phyloP scores from a whole-genome alignment of 2,113 vertebrate species.

The Rynchops niger region DNA sequence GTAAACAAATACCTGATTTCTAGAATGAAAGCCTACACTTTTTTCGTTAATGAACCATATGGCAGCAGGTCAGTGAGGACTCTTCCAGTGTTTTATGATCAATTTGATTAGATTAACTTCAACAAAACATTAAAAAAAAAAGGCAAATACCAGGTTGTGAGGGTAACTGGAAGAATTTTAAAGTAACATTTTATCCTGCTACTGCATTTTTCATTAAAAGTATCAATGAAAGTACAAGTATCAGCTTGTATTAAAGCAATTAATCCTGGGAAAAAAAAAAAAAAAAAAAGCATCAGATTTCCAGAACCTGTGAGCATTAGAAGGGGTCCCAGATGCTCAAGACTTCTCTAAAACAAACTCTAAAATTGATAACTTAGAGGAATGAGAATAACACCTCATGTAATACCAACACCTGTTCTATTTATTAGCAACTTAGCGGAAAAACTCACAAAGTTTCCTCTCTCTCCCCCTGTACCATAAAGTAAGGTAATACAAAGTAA shows the following conservation, averaged over 20 bases:
- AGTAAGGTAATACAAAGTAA: neutral
- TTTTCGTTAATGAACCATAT: neutral
- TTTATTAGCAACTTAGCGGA: neutral
- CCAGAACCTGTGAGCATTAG: neutral
- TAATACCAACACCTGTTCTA: neutral
- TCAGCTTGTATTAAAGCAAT: neutral
- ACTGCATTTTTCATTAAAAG: neutral
- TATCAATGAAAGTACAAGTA: neutral
- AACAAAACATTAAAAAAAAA: neutral
- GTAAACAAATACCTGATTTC: neutral
- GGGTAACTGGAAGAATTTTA: neutral
- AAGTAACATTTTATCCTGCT: neutral
- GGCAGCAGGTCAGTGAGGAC: neutral
- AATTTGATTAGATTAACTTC: neutral
- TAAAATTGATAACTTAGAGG: neutral
- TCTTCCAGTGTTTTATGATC: neutral
- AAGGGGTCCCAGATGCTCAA: neutral
- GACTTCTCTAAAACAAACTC: neutral
- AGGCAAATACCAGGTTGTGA: neutral
- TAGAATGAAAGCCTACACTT: neutral
- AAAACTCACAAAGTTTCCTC: neutral
- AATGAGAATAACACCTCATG: neutral
- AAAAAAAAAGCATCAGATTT: neutral
- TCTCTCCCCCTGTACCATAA: neutral
- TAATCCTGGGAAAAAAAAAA: neutral